Percentiles rank a stretch among this genome's conserved stretches.
phyloP scores from a whole-genome alignment of 2,113 vertebrate species.

The Dryoscopus gambensis region DNA sequence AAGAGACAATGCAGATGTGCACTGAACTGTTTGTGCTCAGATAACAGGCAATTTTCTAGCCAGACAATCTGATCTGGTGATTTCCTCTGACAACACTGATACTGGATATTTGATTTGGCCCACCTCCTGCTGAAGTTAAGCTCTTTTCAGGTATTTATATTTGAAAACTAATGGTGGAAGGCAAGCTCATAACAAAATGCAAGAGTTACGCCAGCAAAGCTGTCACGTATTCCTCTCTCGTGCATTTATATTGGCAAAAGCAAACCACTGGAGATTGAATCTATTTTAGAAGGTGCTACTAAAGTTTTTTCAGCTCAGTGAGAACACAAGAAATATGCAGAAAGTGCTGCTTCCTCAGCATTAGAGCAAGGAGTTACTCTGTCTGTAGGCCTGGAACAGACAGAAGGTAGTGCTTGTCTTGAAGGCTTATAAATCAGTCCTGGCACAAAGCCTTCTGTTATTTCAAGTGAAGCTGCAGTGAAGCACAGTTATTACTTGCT shows the following conservation, averaged over 20 bases:
- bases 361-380: not conserved
- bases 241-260: not conserved
- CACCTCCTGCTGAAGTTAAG: not conserved
- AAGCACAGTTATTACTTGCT: not conserved
- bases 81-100: not conserved
- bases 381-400: not conserved
- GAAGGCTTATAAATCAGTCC: not conserved
- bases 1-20: not conserved
- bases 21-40: not conserved
- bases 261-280: not conserved
- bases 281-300: not conserved
- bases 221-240: not conserved
- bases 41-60: not conserved
- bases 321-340: not conserved
- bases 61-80: not conserved
- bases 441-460: not conserved
- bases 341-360: not conserved
- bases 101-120: not conserved
- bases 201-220: not conserved
- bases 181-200: not conserved
- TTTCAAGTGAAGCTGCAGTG: not conserved
- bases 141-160: not conserved
- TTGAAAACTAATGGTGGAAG: not conserved
- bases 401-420: not conserved
- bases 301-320: not conserved